Percentiles rank a stretch among this genome's conserved stretches.
phyloP scores from a whole-genome alignment of 2,888 invertebrate genomes.

The Drosophila koepferae region DNA sequence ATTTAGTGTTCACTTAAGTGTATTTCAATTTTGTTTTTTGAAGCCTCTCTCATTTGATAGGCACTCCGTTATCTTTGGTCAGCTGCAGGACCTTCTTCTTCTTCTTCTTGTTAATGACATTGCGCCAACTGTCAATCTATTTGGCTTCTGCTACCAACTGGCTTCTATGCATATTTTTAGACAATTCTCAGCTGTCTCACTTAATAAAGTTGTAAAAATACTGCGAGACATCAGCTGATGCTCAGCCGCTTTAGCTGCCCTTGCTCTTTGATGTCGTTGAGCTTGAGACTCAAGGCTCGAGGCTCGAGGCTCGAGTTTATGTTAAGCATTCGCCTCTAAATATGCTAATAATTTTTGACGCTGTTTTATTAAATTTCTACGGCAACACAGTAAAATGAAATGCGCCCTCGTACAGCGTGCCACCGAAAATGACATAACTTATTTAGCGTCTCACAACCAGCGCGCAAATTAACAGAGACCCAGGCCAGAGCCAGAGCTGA shows the following conservation, averaged over 20 bases:
- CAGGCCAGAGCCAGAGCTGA: not conserved
- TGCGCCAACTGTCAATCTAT: constrained; percentile 43
- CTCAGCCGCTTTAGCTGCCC: constrained; percentile 1
- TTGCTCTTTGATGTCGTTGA: constrained; percentile 33
- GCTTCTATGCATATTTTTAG: constrained; percentile 48
- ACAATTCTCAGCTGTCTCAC: constrained; percentile 48
- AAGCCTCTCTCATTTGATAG: not conserved
- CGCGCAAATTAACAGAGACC: constrained; percentile 64
- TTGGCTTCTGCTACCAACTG: not conserved
- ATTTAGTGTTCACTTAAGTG: not conserved
- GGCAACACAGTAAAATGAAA: constrained; percentile 65
- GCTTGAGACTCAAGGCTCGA: constrained; percentile 18
- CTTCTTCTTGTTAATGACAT: constrained; percentile 29
- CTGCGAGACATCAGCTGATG: constrained; percentile 41
- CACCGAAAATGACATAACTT: constrained; percentile 68
- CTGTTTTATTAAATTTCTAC: constrained; percentile 77
- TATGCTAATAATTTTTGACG: constrained; percentile 75
- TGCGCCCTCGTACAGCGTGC: constrained; percentile 12
- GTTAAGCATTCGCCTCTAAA: constrained; percentile 54
- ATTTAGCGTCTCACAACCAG: constrained; percentile 53
- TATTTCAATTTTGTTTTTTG: not conserved
- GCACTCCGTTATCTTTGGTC: constrained; percentile 31
- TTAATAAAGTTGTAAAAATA: constrained; percentile 49
- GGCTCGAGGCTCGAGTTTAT: constrained; percentile 44
- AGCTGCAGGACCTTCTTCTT: constrained; percentile 18